A percentile compares a stretch with the other conserved stretches of the same genome.
These are phyloP conservation scores for Himalopsyche japonica DNA, from an alignment of 2,888 invertebrate species.

Conservation along the genomic window DNA sequence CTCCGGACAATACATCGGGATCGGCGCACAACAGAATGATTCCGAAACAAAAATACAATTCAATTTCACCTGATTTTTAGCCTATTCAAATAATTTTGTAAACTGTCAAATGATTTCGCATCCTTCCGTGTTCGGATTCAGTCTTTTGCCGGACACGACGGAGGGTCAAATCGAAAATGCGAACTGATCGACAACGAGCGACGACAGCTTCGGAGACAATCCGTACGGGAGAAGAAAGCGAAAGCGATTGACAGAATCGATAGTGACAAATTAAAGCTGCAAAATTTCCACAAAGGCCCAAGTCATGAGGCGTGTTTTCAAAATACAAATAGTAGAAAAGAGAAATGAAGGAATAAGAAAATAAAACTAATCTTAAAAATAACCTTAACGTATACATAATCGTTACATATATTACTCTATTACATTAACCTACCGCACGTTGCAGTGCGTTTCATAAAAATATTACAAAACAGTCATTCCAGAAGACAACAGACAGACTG, in stretches of 20 bases:
- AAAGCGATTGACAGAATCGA: constrained; percentile 31
- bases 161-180: too few relatives aligned
- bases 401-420: constrained; percentile 7
- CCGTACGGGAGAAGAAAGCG: constrained; percentile 11
- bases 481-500: constrained; percentile 26
- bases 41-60: neutral
- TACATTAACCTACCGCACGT: neutral
- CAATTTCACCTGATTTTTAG: neutral
- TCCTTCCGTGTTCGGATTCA: neutral
- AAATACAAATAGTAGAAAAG: constrained; percentile 33
- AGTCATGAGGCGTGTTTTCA: constrained; percentile 30
- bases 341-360: constrained; percentile 22
- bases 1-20: neutral
- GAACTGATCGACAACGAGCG: too few relatives aligned
- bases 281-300: constrained; percentile 41
- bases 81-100: constrained; percentile 9
- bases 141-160: too few relatives aligned
- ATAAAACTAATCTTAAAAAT: constrained; percentile 18
- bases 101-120: constrained; percentile 34
- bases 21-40: neutral
- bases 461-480: constrained; percentile 33
- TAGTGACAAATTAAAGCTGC: constrained; percentile 33
- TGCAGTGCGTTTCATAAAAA: constrained; percentile 2
- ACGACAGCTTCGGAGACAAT: neutral
- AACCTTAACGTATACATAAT: constrained; percentile 15